phyloP scores from a whole-genome alignment of 2,888 invertebrate species.

The Brachylomia viminalis region DNA sequence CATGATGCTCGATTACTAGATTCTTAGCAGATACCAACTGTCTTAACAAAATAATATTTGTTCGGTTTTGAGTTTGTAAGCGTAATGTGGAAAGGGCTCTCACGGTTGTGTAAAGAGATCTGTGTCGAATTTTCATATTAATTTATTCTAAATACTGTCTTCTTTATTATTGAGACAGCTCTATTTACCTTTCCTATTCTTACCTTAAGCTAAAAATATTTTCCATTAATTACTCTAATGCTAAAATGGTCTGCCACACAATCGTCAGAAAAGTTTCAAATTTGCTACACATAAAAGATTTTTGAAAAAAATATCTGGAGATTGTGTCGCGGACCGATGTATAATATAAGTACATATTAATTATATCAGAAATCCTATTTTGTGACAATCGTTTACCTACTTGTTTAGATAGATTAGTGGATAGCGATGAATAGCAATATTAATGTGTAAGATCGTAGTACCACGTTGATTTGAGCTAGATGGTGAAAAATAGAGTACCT shows the following conservation, averaged over 20 bases:
- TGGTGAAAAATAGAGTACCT: background rate
- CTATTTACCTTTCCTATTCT: conserved; percentile 59
- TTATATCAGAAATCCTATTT: conserved; percentile 78
- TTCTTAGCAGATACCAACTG: background rate
- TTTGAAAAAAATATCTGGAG: conserved; percentile 37
- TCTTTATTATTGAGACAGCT: conserved; percentile 50
- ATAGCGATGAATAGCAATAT: conserved; percentile 76
- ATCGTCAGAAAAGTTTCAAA: conserved; percentile 21
- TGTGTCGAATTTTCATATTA: conserved; percentile 58
- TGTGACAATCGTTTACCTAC: conserved; percentile 80
- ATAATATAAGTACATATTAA: conserved; percentile 68
- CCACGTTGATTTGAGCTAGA: conserved; percentile 42
- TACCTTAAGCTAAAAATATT: conserved; percentile 61
- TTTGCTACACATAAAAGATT: background rate
- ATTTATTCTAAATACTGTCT: conserved; percentile 56
- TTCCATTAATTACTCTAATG: conserved; percentile 58
- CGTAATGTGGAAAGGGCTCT: conserved; percentile 50
- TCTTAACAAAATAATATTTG: background rate
- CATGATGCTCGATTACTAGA: no score
- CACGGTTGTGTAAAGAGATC: conserved; percentile 64
- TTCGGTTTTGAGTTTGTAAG: conserved; percentile 1
- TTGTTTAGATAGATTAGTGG: conserved; percentile 67
- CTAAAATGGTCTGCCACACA: conserved; percentile 34
- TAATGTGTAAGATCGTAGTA: conserved; percentile 68
- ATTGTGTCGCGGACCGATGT: conserved; percentile 63